Evolutionary conservation across 2,113 vertebrate species (phyloP).

Genomic region (Syngnathus typhle): DNA sequence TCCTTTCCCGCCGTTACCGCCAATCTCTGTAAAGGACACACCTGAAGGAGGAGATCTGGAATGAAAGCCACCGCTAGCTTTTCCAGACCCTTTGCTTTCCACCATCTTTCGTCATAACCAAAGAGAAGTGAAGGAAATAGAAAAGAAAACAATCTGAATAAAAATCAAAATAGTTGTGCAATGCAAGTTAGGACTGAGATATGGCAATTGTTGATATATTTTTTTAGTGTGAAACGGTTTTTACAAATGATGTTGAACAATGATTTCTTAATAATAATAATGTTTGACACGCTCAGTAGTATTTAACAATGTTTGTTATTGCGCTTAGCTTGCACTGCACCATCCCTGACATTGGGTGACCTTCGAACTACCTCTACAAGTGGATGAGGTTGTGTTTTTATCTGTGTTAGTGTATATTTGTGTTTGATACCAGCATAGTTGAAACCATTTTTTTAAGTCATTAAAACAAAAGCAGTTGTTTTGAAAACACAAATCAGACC

Average conservation of each 20-base stretch:
- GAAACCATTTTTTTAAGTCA: not conserved
- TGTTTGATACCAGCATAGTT: not conserved
- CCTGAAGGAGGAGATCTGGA: not conserved
- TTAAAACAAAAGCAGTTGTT: not conserved
- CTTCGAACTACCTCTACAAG: not conserved
- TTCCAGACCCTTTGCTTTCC: not conserved
- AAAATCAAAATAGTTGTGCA: no score
- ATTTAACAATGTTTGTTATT: not conserved
- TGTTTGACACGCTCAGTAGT: not conserved
- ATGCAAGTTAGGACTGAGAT: not conserved
- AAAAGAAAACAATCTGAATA: not conserved
- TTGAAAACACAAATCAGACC: not conserved
- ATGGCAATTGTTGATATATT: not conserved
- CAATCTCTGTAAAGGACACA: not conserved
- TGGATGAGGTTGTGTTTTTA: not conserved
- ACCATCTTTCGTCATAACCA: not conserved
- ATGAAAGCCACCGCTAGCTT: not conserved
- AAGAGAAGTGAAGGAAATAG: slow-evolving; percentile 1
- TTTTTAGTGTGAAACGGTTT: not conserved
- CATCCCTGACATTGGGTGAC: not conserved
- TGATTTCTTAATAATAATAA: not conserved
- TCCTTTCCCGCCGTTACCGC: not conserved
- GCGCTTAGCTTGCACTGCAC: not conserved
- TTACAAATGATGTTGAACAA: not conserved
- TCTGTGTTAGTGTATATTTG: not conserved